Base-by-base conservation (phyloP, 2,113 vertebrate genomes). In the Protobothrops flavoviridis region DNA sequence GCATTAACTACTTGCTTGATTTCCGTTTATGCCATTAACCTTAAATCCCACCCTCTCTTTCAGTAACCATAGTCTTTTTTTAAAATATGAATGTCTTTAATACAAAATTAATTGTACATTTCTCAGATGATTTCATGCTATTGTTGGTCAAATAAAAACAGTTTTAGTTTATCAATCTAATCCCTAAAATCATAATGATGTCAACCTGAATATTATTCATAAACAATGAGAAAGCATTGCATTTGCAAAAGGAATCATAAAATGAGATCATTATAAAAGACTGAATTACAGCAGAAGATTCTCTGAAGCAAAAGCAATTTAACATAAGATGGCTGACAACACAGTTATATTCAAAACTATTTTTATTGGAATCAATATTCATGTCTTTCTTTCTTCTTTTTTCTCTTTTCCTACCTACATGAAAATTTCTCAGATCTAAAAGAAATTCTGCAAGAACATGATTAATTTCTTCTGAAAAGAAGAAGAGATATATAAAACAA, bases 391-490 rank as follows among this genome's bases (percentile, higher is more conserved):
- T 33, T 29, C 26, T 57, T 45, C 20, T 48, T 13, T 85, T 45
- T 43, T 50, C 29, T 53, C 7, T 91, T 91, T 87, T 52, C 15
- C 4, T 43, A 45, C 21, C 29, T 85, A 23, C 23, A 91, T 39
- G n/a, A 48, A 91, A 9, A 85, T 61, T 74, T 53, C 53, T 91
- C 29, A 93, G 23, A 21, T 45, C 21, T 89, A 50, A 88, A 91
- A 88, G 59, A 88, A 74, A 91, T 93, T 91, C 55, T 91, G 33
- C 26, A 39, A 81, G 86, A 56, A 93, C 1, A 29, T 55, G 90
- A 91, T 48, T 87, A 59, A 88, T 93, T 91, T 92, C 26, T 59
- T 48, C 5, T 87, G 57, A 87, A 91, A 13, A 85, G 48, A 55
- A 87, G 21, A 87, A 87, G 48, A 88, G 43, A 7, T 69, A 33